Evolutionary conservation across 2,113 vertebrate genomes (phyloP).

Genomic region (Coregonus clupeaformis): DNA sequence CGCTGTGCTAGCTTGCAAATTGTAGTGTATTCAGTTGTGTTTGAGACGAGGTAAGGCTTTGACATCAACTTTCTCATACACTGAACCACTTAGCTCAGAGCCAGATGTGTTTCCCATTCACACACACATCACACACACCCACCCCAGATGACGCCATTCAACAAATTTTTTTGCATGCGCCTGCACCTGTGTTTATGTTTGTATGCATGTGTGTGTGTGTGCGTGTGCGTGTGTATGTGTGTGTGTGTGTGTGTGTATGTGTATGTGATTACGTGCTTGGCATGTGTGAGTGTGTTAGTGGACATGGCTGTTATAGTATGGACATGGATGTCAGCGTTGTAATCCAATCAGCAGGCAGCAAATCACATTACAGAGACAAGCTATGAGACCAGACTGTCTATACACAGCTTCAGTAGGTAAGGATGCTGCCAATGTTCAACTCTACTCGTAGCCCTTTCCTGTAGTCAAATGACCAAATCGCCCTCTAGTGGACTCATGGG

Average conservation of each 20-base stretch:
- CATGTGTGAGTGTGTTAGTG: conserved; percentile 3
- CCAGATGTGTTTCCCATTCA: conserved; percentile 26
- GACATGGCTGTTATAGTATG: not conserved
- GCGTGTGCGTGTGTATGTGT: not conserved
- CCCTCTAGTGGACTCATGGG: no score
- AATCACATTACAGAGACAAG: no score
- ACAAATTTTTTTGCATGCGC: conserved; percentile 3
- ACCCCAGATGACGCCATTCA: conserved; percentile 1
- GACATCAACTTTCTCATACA: not conserved
- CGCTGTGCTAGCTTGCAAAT: conserved; percentile 51
- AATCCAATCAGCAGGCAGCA: no score
- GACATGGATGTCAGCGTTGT: no score
- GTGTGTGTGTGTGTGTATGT: conserved; percentile 7
- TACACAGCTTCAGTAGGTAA: no score
- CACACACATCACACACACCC: conserved; percentile 1
- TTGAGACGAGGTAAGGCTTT: conserved; percentile 31
- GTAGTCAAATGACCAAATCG: no score
- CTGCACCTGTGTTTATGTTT: conserved; percentile 30
- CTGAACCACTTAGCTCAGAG: not conserved
- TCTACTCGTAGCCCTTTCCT: no score
- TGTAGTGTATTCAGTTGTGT: conserved; percentile 47
- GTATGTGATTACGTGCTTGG: conserved; percentile 3
- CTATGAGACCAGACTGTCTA: no score
- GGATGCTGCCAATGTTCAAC: no score
- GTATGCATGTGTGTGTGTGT: not conserved